phyloP scores from a whole-genome alignment of 2,888 invertebrate species.

The Hypomecis punctinalis region DNA sequence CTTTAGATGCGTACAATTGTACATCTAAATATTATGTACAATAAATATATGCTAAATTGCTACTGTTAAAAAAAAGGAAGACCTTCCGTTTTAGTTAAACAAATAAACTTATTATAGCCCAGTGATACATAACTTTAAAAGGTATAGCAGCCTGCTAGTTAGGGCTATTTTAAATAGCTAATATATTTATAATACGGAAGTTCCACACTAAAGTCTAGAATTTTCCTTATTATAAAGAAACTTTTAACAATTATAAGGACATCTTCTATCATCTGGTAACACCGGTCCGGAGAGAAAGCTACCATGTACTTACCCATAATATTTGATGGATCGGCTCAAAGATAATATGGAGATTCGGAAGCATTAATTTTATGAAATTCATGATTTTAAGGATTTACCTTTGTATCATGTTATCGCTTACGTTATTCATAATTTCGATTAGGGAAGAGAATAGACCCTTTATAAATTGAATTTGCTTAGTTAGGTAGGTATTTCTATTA shows the following conservation, averaged over 20 bases:
- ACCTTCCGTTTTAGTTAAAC: no score
- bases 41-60: no score
- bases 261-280: conserved; percentile 9
- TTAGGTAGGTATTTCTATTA: conserved; percentile 8
- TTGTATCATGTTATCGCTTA: conserved; percentile 41
- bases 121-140: no score
- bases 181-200: no score
- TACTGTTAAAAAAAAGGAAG: no score
- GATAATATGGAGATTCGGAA: conserved; percentile 59
- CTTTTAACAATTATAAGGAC: neutral
- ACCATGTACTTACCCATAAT: conserved; percentile 37
- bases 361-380: conserved; percentile 50
- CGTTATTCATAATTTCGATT: conserved; percentile 38
- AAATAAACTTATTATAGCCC: no score
- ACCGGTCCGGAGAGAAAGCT: conserved; percentile 47
- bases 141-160: no score
- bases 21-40: no score
- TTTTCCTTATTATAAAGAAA: no score
- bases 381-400: conserved; percentile 37
- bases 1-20: no score
- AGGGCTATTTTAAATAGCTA: no score
- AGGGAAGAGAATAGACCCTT: conserved; percentile 24
- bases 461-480: conserved; percentile 17
- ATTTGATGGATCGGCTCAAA: conserved; percentile 72
- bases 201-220: no score